Evolutionary conservation across 2,797 vertebrate species (phyloP).

Genomic region (Sebastes miniatus): DNA sequence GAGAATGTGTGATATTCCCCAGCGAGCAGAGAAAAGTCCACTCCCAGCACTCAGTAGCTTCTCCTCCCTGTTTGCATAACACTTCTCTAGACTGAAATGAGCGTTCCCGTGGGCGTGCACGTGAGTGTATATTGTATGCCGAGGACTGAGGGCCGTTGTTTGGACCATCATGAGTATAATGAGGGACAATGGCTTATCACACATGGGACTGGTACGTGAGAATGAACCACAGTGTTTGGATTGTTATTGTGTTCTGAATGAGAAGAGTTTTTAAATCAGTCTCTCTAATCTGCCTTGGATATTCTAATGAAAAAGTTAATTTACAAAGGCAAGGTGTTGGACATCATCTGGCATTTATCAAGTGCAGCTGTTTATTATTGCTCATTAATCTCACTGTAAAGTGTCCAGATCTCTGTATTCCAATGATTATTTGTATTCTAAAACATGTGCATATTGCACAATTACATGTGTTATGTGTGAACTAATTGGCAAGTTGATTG

Average conservation of each 20-base stretch:
- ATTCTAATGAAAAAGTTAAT: neutral
- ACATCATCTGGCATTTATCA: neutral
- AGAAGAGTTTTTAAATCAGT: neutral
- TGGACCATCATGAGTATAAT: constrained; percentile 30
- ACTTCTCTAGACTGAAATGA: constrained; percentile 14
- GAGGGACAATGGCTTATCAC: constrained; percentile 42
- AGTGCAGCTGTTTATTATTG: neutral
- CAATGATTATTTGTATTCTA: neutral
- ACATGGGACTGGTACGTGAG: constrained; percentile 1
- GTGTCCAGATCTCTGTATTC: neutral
- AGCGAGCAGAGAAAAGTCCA: constrained; percentile 57
- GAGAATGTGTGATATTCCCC: constrained; percentile 70
- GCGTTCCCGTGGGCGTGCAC: constrained; percentile 2
- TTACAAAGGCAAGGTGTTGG: neutral
- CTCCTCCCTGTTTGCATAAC: constrained; percentile 70
- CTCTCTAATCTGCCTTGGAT: neutral
- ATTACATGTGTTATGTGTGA: neutral
- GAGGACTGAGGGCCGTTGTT: constrained; percentile 66
- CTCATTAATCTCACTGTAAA: neutral
- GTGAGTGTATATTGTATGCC: constrained; percentile 13
- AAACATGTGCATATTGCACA: neutral
- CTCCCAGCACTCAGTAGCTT: constrained; percentile 55
- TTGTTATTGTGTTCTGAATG: neutral
- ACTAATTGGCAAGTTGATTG: neutral
- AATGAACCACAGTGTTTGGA: neutral